Percentiles rank a stretch among this genome's conserved stretches.
Conservation (phyloP, 2,888 invertebrate species). For the Leptarthrus brevirostris region DNA sequence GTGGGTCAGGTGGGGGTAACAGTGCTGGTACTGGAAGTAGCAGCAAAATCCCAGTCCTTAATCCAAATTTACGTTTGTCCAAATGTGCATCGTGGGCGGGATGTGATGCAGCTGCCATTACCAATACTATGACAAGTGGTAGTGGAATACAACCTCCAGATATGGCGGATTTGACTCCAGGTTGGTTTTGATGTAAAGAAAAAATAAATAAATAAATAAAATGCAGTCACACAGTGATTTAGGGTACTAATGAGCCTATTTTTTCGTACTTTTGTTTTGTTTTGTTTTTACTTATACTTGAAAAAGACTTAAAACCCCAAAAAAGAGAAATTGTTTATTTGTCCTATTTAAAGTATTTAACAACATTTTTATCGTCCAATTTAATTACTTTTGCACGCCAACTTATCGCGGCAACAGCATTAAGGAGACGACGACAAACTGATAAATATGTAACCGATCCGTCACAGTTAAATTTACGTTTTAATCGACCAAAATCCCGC, state of each 20-base stretch:
- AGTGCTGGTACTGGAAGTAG: conserved; percentile 55
- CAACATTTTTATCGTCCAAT: conserved; percentile 9
- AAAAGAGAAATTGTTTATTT: conserved; percentile 25
- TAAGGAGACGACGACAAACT: conserved; percentile 78
- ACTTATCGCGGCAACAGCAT: conserved; percentile 67
- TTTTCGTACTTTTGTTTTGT: conserved; percentile 2
- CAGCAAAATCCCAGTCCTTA: conserved; percentile 75
- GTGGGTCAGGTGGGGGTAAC: neutral
- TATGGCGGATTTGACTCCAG: conserved; percentile 71
- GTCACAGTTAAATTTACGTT: conserved; percentile 82
- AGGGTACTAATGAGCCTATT: neutral
- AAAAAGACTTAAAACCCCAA: conserved; percentile 24
- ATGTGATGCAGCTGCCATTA: conserved; percentile 64
- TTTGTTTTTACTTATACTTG: neutral
- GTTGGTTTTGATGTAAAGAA: conserved; percentile 61
- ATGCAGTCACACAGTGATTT: neutral
- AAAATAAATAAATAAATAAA: neutral
- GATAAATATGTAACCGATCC: conserved; percentile 90
- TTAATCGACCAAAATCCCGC: conserved; percentile 76
- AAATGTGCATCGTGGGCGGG: conserved; percentile 80
- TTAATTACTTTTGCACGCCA: conserved; percentile 26
- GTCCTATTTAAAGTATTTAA: neutral
- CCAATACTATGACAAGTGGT: conserved; percentile 9
- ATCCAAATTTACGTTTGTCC: conserved; percentile 71
- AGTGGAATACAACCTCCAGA: conserved; percentile 59